phyloP scores from a whole-genome alignment of 92 coral and sea anemone genomes.

The Galaxea fascicularis region DNA sequence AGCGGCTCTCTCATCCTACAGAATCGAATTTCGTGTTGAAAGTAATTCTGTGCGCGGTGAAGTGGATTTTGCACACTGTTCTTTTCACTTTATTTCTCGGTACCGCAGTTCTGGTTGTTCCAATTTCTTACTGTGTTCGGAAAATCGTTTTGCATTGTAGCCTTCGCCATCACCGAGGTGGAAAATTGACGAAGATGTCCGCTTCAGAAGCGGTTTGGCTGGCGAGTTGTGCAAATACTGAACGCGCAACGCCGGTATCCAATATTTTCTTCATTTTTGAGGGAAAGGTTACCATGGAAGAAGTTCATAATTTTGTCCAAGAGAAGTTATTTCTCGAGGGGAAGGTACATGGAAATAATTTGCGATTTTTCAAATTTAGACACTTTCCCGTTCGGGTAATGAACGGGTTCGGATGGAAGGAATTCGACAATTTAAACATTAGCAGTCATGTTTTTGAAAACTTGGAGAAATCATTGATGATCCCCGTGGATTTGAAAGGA shows the following conservation, averaged over 20 bases:
- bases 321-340: conserved; percentile 68
- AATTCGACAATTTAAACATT: conserved; percentile 58
- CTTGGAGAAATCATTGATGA: conserved; percentile 18
- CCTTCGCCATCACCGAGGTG: conserved; percentile 53
- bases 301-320: conserved; percentile 59
- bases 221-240: conserved; percentile 48
- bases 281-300: conserved; percentile 70
- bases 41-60: conserved; percentile 43
- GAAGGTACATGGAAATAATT: conserved; percentile 15
- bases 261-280: conserved; percentile 80
- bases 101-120: conserved; percentile 58
- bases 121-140: conserved; percentile 67
- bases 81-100: conserved; percentile 66
- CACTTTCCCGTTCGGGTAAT: conserved; percentile 61
- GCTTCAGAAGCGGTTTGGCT: conserved; percentile 79
- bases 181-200: conserved; percentile 65
- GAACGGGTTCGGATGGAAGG: conserved; percentile 83
- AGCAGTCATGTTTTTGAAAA: conserved; percentile 53
- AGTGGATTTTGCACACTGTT: conserved; percentile 54
- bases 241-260: conserved; percentile 34
- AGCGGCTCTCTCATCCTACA: conserved; percentile 81
- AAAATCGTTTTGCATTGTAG: conserved; percentile 61
- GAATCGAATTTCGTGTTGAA: conserved; percentile 66
- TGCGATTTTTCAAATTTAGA: conserved; percentile 67
- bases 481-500: conserved; percentile 37